These are phyloP conservation scores for Lagocephalus sceleratus DNA, from an alignment of 2,797 vertebrate species.

Conservation along the genomic window DNA sequence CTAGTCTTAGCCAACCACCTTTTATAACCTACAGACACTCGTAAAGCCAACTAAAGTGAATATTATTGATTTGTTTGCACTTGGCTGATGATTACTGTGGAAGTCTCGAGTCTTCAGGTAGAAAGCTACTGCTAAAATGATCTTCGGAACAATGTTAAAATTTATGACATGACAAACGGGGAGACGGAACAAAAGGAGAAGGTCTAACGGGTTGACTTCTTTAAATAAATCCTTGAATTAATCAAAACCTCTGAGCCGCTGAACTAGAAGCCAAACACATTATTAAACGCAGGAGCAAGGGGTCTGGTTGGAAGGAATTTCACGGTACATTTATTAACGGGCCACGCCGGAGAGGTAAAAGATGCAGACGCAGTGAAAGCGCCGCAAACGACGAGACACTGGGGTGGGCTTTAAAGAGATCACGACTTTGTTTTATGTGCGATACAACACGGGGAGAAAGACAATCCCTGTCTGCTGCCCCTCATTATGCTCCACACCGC, in stretches of 20 bases:
- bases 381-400: slow-evolving; percentile 13
- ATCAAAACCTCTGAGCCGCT: too few species aligned
- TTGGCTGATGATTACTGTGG: too few species aligned
- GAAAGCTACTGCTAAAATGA: too few species aligned
- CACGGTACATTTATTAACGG: slow-evolving; percentile 35
- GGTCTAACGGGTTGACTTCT: slow-evolving; percentile 52
- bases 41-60: too few species aligned
- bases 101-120: too few species aligned
- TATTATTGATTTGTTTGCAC: too few species aligned
- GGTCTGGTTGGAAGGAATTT: slow-evolving; percentile 38
- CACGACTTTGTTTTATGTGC: slow-evolving; percentile 37
- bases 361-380: slow-evolving; percentile 13
- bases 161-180: too few species aligned
- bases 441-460: slow-evolving; percentile 34
- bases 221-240: slow-evolving; percentile 15
- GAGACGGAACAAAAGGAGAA: background rate
- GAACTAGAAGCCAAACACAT: background rate
- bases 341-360: slow-evolving; percentile 6
- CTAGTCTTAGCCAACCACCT: too few species aligned
- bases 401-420: slow-evolving; percentile 23
- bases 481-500: slow-evolving; percentile 13
- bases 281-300: background rate
- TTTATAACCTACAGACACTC: too few species aligned
- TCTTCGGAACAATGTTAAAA: too few species aligned
- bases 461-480: slow-evolving; percentile 19